Evolutionary conservation across 2,797 vertebrate species (phyloP).

Genomic region (Sylvia borin): DNA sequence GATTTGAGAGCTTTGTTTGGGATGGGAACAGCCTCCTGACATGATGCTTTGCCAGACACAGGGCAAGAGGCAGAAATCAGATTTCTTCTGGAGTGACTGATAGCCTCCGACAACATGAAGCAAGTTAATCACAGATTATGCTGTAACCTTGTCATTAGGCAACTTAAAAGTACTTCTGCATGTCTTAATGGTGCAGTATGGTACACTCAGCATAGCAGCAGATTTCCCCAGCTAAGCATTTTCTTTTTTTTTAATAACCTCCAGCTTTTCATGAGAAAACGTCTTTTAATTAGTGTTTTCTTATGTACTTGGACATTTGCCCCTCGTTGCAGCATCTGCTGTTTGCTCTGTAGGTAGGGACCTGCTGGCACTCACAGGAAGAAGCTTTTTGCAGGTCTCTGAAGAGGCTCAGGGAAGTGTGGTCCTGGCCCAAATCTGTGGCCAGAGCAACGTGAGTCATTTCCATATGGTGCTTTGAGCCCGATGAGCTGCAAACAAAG

Average conservation of each 20-base stretch:
- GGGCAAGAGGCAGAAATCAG: background rate
- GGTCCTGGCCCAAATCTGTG: background rate
- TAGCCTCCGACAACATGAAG: background rate
- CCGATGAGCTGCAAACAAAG: background rate
- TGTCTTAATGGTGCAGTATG: background rate
- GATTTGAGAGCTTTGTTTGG: background rate
- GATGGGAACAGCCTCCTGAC: background rate
- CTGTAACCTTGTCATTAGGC: background rate
- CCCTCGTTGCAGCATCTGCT: background rate
- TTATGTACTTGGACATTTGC: background rate
- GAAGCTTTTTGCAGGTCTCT: background rate
- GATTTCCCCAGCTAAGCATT: background rate
- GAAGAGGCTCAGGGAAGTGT: background rate
- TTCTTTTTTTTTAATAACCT: background rate
- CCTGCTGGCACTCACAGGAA: background rate
- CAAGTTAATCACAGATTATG: background rate
- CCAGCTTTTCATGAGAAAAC: background rate
- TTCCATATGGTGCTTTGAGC: background rate
- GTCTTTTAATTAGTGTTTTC: slow-evolving; percentile 6
- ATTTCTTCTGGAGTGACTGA: background rate
- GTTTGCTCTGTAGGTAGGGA: slow-evolving; percentile 1
- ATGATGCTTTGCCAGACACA: background rate
- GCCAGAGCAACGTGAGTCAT: background rate
- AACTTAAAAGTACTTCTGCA: background rate
- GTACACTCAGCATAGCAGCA: background rate